phyloP scores from a whole-genome alignment of 1,140 invertebrate genomes.

The Zaprionus davidi region DNA sequence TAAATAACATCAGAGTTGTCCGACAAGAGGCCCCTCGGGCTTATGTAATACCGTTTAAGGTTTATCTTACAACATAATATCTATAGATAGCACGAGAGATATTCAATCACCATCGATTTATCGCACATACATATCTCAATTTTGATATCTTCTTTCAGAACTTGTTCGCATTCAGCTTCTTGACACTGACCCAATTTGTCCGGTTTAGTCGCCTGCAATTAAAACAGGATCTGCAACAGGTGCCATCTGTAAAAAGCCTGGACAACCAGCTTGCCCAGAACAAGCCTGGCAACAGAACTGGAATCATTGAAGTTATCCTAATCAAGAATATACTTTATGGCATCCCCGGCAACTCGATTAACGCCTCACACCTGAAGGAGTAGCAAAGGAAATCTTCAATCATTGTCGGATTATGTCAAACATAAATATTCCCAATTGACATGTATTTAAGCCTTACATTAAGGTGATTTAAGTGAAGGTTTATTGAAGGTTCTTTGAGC shows the following conservation, averaged over 20 bases:
- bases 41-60: constrained; percentile 1
- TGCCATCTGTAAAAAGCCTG: background rate
- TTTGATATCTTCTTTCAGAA: constrained; percentile 1
- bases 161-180: background rate
- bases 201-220: constrained; percentile 4
- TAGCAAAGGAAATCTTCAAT: background rate
- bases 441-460: background rate
- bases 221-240: constrained; percentile 9
- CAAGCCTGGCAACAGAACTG: background rate
- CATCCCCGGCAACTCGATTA: background rate
- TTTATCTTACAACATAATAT: constrained; percentile 1
- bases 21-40: background rate
- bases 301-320: background rate
- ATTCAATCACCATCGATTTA: background rate
- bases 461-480: background rate
- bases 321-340: constrained; percentile 7
- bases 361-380: background rate
- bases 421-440: background rate
- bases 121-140: background rate
- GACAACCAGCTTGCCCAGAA: background rate
- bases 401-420: background rate
- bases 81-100: background rate
- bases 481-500: background rate
- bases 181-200: constrained; percentile 12
- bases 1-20: background rate